Conservation (phyloP, 2,113 vertebrate genomes). For the Synchiropus splendidus region DNA sequence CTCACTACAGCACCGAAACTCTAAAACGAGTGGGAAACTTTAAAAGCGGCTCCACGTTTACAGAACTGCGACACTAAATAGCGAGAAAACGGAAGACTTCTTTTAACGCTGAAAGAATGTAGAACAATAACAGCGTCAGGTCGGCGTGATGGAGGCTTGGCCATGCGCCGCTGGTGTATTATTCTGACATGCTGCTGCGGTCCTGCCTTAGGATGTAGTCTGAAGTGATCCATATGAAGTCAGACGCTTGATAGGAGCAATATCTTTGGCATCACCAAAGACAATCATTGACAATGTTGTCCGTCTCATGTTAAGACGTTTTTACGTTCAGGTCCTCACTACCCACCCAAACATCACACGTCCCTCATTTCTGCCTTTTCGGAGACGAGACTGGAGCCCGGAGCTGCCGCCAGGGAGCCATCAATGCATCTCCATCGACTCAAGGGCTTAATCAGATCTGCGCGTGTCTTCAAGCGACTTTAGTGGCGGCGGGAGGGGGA, state of each 20-base stretch:
- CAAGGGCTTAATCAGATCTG: conserved; percentile 57
- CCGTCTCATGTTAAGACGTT: conserved; percentile 23
- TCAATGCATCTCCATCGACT: conserved; percentile 58
- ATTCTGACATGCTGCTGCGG: conserved; percentile 18
- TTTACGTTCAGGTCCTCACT: conserved; percentile 35
- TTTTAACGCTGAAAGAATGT: not conserved
- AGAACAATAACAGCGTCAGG: not conserved
- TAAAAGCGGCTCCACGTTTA: no score
- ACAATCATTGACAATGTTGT: conserved; percentile 52
- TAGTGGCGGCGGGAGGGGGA: conserved; percentile 11
- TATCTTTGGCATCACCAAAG: conserved; percentile 64
- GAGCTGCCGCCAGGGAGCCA: conserved; percentile 39
- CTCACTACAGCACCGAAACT: no score
- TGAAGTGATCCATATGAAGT: conserved; percentile 25
- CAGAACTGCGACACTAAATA: not conserved
- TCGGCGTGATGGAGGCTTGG: not conserved
- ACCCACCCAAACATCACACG: conserved; percentile 4
- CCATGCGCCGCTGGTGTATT: conserved; percentile 4
- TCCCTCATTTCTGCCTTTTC: conserved; percentile 24
- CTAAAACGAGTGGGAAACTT: no score
- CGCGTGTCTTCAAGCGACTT: conserved; percentile 41
- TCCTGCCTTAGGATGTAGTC: conserved; percentile 38
- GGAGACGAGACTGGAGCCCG: conserved; percentile 25
- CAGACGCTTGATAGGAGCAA: conserved; percentile 38
- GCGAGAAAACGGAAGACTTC: not conserved